Evolutionary conservation across 2,888 invertebrate genomes (phyloP).

Genomic region (Tyria jacobaeae): DNA sequence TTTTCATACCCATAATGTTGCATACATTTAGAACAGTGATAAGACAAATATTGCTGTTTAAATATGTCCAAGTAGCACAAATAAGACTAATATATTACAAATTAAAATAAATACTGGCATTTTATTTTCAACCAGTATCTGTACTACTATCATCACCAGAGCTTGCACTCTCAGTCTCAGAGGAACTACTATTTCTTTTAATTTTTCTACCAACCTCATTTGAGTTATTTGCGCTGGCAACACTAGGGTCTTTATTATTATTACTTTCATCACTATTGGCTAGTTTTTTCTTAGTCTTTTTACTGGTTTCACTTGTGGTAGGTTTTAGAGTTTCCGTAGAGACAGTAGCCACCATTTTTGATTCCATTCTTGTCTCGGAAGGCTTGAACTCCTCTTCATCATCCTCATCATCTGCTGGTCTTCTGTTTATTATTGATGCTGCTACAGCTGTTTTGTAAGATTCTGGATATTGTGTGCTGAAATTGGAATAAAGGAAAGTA

Average conservation of each 20-base stretch:
- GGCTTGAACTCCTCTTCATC: conserved; percentile 71
- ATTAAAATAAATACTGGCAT: neutral
- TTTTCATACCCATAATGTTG: neutral
- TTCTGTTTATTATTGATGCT: conserved; percentile 79
- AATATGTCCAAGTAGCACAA: neutral
- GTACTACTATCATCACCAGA: conserved; percentile 89
- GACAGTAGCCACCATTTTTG: conserved; percentile 81
- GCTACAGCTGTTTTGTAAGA: conserved; percentile 88
- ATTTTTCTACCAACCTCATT: conserved; percentile 53
- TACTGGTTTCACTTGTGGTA: conserved; percentile 63
- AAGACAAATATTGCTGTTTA: neutral
- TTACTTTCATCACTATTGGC: conserved; percentile 50
- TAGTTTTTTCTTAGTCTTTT: conserved; percentile 68
- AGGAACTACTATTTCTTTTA: conserved; percentile 82
- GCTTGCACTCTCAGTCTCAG: conserved; percentile 88
- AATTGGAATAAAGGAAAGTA: conserved; percentile 33
- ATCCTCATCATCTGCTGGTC: conserved; percentile 73
- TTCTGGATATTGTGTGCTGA: conserved; percentile 88
- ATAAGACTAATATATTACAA: neutral
- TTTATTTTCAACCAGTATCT: conserved; percentile 80
- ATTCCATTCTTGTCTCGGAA: conserved; percentile 60
- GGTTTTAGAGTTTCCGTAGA: conserved; percentile 82
- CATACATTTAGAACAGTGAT: too few relatives aligned
- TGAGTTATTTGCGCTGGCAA: conserved; percentile 53
- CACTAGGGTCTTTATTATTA: conserved; percentile 72